Evolutionary conservation across 2,888 invertebrate species (phyloP), one percentile per base, ranked within the genome.

Genomic region (Diarsia rubi): DNA sequence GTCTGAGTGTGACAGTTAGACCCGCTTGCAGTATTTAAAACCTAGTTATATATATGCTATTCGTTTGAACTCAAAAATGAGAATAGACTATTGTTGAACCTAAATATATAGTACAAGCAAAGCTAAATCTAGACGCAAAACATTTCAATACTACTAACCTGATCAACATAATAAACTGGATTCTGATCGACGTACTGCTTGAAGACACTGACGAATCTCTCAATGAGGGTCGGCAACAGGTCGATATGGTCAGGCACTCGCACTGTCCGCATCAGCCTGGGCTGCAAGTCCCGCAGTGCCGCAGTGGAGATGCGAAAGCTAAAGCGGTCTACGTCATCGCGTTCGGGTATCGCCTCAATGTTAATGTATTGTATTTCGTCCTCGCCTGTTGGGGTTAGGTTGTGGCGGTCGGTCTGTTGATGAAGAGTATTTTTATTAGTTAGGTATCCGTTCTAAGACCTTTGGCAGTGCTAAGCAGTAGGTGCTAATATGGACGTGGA

Each of bases 131-230:
- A 19, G 9, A 42, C 14, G 24, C 24, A 49, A 45, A 27, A 11
- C 19, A 42, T 14, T 8, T 24, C 1, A 24, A 37, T 9, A 19
- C 65, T 49, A 82, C 86, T 88, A 91, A 97, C 97, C 95, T 97
- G 95, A 79, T 96, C 92, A 73, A 96, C 94, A 86, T 96, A 94
- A 89, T 97, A 98, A 12, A 96, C 92, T 0, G 98, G 97, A 95
- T 98, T 98, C 83, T 97, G 96, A 2, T 97, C 94, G 3, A 98
- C 97, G 88, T 98, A 97, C 54, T 98, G 97, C 88, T 97, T 98
- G 92, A 99, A 99, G 0, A 98, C 98, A 70, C 97, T 98, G 42
- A 99, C 97, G 93, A 99, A 99, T 90, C 98, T 97, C 89, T 99
- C 99, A 70, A 98, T 97, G 5, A 99, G 95, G 1, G 98, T 98